phyloP scores from a whole-genome alignment of 2,888 invertebrate species.

The Synergus umbraculus region DNA sequence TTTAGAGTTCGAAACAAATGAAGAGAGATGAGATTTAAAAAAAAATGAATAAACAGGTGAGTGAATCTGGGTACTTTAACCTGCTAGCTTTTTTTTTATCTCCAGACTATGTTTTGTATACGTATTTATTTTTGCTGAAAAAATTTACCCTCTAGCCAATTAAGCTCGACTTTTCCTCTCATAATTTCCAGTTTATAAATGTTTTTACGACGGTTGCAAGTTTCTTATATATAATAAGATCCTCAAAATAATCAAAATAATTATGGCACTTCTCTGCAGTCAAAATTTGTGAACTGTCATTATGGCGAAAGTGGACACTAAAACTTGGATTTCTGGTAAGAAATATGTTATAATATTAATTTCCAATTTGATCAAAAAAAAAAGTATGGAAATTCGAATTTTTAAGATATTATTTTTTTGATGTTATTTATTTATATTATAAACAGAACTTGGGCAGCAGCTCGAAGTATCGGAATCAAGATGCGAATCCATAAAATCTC shows the following conservation, averaged over 20 bases:
- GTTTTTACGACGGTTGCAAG: not conserved
- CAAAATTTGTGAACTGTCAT: constrained; percentile 22
- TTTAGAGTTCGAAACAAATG: constrained; percentile 5
- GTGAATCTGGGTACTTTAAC: constrained; percentile 4
- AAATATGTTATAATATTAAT: not conserved
- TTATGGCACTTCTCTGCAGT: not conserved
- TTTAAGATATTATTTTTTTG: no score
- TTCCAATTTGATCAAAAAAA: no score
- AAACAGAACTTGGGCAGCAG: constrained; percentile 3
- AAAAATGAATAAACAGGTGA: not conserved
- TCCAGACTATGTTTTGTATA: not conserved
- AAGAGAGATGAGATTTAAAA: not conserved
- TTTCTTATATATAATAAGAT: not conserved
- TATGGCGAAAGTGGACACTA: not conserved
- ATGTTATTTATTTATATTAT: not conserved
- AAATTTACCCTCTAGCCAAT: not conserved
- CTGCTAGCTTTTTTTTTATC: not conserved
- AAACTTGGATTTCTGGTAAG: constrained; percentile 22
- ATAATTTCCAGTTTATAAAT: not conserved
- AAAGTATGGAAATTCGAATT: no score
- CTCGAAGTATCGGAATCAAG: constrained; percentile 10
- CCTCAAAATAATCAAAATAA: not conserved
- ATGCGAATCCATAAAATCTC: constrained; percentile 6
- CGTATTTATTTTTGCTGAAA: not conserved
- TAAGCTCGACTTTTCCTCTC: not conserved